phyloP scores from a whole-genome alignment of 2,113 vertebrate genomes.

The Centropristis striata region DNA sequence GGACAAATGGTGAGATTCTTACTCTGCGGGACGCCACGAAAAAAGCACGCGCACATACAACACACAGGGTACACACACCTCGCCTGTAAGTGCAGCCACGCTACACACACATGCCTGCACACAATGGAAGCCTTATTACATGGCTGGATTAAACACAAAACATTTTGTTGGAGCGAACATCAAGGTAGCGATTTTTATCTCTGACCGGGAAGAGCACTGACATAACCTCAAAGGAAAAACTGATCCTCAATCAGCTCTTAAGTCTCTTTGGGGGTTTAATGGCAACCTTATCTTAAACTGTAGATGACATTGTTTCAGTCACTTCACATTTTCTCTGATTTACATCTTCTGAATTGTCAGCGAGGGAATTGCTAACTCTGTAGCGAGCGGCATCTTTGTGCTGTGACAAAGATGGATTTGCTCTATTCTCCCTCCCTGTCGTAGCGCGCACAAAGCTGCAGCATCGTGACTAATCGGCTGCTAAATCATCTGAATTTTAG shows the following conservation, averaged over 20 bases:
- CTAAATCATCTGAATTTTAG: conserved; percentile 63
- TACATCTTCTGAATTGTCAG: conserved; percentile 55
- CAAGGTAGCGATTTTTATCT: conserved; percentile 70
- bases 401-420: conserved; percentile 69
- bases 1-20: conserved; percentile 82
- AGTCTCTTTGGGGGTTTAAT: conserved; percentile 54
- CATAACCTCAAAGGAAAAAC: conserved; percentile 59
- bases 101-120: conserved; percentile 22
- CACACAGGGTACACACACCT: conserved; percentile 35
- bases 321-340: conserved; percentile 58
- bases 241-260: conserved; percentile 59
- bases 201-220: conserved; percentile 30
- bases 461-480: conserved; percentile 63
- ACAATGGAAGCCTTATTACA: conserved; percentile 54
- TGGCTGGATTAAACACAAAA: conserved; percentile 67
- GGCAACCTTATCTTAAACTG: conserved; percentile 55
- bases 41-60: conserved; percentile 26
- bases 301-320: conserved; percentile 71
- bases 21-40: conserved; percentile 47
- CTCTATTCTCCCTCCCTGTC: conserved; percentile 57
- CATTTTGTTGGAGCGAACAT: conserved; percentile 66
- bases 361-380: conserved; percentile 27
- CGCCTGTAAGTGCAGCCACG: conserved; percentile 10
- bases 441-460: conserved; percentile 37
- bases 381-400: conserved; percentile 36